Base-by-base conservation (phyloP, 2,888 invertebrate species). In the Argynnis bischoffii region DNA sequence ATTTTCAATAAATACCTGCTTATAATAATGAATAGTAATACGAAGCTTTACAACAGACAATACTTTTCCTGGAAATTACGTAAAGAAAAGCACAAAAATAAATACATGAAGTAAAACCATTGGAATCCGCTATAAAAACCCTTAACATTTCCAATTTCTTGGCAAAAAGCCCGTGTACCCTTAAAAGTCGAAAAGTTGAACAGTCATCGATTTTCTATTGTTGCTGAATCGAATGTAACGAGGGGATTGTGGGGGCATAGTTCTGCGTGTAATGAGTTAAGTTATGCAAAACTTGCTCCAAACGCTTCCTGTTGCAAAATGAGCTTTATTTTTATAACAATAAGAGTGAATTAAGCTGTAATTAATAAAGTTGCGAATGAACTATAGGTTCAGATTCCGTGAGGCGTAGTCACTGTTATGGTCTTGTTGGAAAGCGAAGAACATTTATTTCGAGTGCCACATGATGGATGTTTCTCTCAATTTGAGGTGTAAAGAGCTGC, bases 191-290 rank as follows among this genome's bases (percentile, higher is more conserved):
- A 73, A 71, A 74, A 79, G 78, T 75, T 77, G 75, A 78, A 73
- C 73, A 73, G 72, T 75, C 80, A 79, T 79, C 80, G 80, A 80
- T 79, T 80, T 80, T 77, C 73, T 76, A 78, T 80, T 77, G 76
- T 76, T 72, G 76, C 71, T 64, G 71, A 72, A 75, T 76, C 74
- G 73, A 77, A 77, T 79, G 78, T 75, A 73, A 73, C 70, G 72
- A 73, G 76, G 77, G 71, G 71, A 61, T 66, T 66, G 67, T 67
- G 77, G 73, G 74, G 74, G 75, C 75, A 80, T 79, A 80, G 79
- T 79, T 78, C 76, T 77, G 79, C 77, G 72, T 74, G 81, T 79
- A 79, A 79, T 80, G 79, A 79, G 81, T 78, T 78, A 79, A 79
- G 75, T 79, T 79, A 71, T 67, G 71, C 75, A 72, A 73, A 57